Evolutionary conservation across 1,140 invertebrate genomes (phyloP), one percentile per base, ranked within the genome.

Genomic region (Delia radicum): DNA sequence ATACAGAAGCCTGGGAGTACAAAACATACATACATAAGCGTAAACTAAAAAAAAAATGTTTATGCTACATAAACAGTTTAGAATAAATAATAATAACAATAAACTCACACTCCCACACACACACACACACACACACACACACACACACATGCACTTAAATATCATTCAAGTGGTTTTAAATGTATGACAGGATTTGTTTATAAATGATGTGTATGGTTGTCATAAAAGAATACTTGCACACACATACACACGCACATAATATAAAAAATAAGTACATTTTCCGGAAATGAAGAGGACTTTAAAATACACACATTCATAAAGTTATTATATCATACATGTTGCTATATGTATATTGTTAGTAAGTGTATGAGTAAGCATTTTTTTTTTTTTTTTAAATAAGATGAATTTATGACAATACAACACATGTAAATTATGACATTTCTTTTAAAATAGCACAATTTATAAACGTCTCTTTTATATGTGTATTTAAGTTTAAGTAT

Each of bases 381-480:
- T 21, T 55, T 55, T 55, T 21, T 55, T 55, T 4, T n/a, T 55
- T 55, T 7, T 21, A 21, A 55, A 55, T 21, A 55, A 55, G 48
- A 55, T 55, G 48, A 55, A 55, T 55, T 55, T 55, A 21, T 55
- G 48, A 55, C 48, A 55, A 55, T 21, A 55, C 48, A 55, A 55
- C 48, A 55, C 48, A 55, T 55, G 48, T 55, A 55, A 55, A 55
- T 55, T 55, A 55, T 55, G 48, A 55, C 48, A 55, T 55, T 55
- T 55, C 48, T 18, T 7, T 55, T 55, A n/a, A n/a, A n/a, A n/a
- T n/a, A n/a, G n/a, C n/a, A n/a, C n/a, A n/a, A n/a, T n/a, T n/a
- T n/a, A n/a, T n/a, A n/a, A n/a, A n/a, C n/a, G n/a, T n/a, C n/a
- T n/a, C n/a, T n/a, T n/a, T n/a, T n/a, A n/a, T n/a, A n/a, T n/a